phyloP scores from a whole-genome alignment of 1,140 invertebrate genomes.

The Lepidurus apus region DNA sequence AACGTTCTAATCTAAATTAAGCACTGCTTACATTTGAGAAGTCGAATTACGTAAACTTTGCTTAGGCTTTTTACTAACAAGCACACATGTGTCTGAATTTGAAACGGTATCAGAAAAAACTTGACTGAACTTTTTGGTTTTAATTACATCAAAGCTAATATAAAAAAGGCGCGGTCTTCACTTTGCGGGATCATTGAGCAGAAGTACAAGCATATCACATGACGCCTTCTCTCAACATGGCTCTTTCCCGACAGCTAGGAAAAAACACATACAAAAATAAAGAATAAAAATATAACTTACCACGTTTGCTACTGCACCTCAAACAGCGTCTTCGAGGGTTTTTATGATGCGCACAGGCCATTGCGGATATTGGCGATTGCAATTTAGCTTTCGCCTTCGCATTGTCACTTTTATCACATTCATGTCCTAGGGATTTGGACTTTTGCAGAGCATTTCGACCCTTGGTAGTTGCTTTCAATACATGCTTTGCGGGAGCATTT shows the following conservation, averaged over 20 bases:
- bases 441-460: neutral
- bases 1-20: neutral
- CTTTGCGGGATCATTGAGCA: neutral
- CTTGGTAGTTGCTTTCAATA: neutral
- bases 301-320: neutral
- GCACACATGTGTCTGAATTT: neutral
- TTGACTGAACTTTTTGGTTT: neutral
- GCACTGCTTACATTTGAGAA: neutral
- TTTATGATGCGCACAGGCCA: constrained; percentile 10
- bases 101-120: neutral
- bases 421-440: neutral
- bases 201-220: neutral
- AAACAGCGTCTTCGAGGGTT: constrained; percentile 4
- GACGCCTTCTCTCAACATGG: neutral
- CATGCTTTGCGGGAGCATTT: neutral
- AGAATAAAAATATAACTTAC: neutral
- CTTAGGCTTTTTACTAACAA: neutral
- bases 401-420: neutral
- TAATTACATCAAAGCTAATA: neutral
- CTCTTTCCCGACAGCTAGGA: neutral
- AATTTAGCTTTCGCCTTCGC: neutral
- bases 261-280: neutral
- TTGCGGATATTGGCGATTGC: neutral
- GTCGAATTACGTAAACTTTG: constrained; percentile 4
- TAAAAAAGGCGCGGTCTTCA: neutral